Evolutionary conservation across 2,113 vertebrate species (phyloP), one percentile per base, ranked within the genome.

Genomic region (Pygathrix nemaeus): DNA sequence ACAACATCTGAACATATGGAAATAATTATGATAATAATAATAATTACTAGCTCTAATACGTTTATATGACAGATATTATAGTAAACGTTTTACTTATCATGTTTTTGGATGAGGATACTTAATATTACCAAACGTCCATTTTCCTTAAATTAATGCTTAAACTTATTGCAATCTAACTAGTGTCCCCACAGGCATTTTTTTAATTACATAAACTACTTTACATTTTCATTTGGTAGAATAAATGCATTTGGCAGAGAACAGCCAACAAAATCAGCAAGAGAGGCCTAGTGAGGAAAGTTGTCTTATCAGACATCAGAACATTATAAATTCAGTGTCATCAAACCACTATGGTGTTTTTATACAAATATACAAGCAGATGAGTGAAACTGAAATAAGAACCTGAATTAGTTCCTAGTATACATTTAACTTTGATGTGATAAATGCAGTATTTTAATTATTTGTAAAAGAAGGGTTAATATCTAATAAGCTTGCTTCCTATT

Each of bases 111-210:
- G n/a, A 25, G 12, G 55, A 23, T 35, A 72, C 43, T 81, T 68
- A 70, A 72, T 91, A 32, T 27, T 25, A 90, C 32, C 32, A 80
- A 52, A 38, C 38, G 55, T 64, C 84, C 72, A 88, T 17, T 94
- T 92, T 91, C 72, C n/a, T 50, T 78, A 92, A 88, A 70, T 94
- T 78, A 79, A 82, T 84, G 27, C 88, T 73, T 88, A 52, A 40
- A 96, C 76, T 91, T 82, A 43, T 45, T 88, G 20, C 4, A 35
- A 23, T 88, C 48, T 30, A 40, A 88, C 57, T 78, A 88, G 59
- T 12, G 38, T 80, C 61, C 68, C 61, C 57, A 89, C 0, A 83
- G 68, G 35, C 82, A 50, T 57, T 83, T 81, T 35, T 82, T 50
- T 7, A 88, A 68, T 88, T 76, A 32, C 32, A 83, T 55, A 16